A percentile compares a stretch with the other conserved stretches of the same genome.
phyloP scores from a whole-genome alignment of 2,797 vertebrate species.

The Acomys russatus region DNA sequence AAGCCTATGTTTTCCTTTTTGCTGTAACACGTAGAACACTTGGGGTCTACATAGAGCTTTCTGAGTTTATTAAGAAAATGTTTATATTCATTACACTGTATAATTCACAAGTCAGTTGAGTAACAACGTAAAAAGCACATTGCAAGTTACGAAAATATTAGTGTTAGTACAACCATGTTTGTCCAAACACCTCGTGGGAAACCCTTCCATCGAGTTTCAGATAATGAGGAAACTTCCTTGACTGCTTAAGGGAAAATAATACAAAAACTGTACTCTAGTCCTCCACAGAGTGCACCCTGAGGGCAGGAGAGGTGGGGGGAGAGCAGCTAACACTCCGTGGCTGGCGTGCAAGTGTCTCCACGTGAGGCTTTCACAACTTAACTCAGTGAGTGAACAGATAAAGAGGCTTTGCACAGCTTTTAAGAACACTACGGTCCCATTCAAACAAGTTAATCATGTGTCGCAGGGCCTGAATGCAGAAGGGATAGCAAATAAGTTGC shows the following conservation, averaged over 20 bases:
- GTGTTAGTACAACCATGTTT: conserved; percentile 54
- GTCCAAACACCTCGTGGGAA: conserved; percentile 60
- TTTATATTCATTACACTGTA: conserved; percentile 54
- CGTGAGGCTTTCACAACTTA: not conserved
- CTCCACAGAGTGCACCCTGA: not conserved
- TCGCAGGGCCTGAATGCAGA: conserved; percentile 9
- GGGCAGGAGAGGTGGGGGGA: not conserved
- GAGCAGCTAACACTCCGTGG: not conserved
- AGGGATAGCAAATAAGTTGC: not conserved
- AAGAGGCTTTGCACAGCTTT: not conserved
- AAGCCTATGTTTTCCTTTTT: conserved; percentile 68
- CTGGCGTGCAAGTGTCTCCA: not conserved
- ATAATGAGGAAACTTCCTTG: conserved; percentile 64
- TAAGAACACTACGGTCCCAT: not conserved
- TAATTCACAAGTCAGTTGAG: conserved; percentile 70
- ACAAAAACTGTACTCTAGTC: not conserved
- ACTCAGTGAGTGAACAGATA: not conserved
- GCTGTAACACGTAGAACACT: conserved; percentile 57
- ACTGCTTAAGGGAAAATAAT: conserved; percentile 45
- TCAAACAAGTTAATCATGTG: not conserved
- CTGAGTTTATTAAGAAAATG: conserved; percentile 73
- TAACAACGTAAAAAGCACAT: conserved; percentile 60
- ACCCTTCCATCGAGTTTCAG: conserved; percentile 36
- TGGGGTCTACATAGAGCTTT: conserved; percentile 65
- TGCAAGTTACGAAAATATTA: conserved; percentile 71